phyloP scores from a whole-genome alignment of 1,140 invertebrate species.

The Habropoda laboriosa region DNA sequence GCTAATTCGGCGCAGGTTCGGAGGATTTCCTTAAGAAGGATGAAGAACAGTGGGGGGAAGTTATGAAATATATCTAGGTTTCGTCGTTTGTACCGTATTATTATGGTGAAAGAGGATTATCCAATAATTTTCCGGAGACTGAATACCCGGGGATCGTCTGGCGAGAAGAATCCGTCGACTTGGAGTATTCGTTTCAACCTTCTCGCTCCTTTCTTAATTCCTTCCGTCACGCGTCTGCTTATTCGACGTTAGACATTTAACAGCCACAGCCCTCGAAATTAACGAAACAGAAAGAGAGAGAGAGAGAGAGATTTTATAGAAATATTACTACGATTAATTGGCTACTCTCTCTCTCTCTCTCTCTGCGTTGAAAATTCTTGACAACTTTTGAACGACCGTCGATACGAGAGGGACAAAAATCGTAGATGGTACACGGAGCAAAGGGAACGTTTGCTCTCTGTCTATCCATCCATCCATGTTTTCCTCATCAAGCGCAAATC shows the following conservation, averaged over 20 bases:
- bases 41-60: constrained; percentile 24
- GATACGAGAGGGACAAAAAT: not conserved
- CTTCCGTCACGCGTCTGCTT: not conserved
- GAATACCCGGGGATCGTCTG: constrained; percentile 39
- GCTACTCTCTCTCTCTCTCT: too few relatives aligned
- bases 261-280: not conserved
- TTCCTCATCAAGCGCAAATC: constrained; percentile 22
- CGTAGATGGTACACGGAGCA: not conserved
- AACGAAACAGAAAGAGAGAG: too few relatives aligned
- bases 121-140: constrained; percentile 50
- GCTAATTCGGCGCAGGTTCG: not conserved
- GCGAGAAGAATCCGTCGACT: constrained; percentile 33
- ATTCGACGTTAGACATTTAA: constrained; percentile 17
- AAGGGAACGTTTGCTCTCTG: not conserved
- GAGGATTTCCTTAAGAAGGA: constrained; percentile 30
- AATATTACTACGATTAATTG: too few relatives aligned
- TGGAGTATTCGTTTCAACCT: constrained; percentile 7
- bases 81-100: constrained; percentile 45
- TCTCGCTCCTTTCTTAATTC: not conserved
- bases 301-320: too few relatives aligned
- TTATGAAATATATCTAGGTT: constrained; percentile 41
- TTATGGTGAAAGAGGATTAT: constrained; percentile 56
- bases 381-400: not conserved
- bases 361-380: too few relatives aligned
- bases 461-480: not conserved